These are phyloP conservation scores for Ganaspis brasiliensis DNA, from an alignment of 2,888 invertebrate species.

Conservation along the genomic window DNA sequence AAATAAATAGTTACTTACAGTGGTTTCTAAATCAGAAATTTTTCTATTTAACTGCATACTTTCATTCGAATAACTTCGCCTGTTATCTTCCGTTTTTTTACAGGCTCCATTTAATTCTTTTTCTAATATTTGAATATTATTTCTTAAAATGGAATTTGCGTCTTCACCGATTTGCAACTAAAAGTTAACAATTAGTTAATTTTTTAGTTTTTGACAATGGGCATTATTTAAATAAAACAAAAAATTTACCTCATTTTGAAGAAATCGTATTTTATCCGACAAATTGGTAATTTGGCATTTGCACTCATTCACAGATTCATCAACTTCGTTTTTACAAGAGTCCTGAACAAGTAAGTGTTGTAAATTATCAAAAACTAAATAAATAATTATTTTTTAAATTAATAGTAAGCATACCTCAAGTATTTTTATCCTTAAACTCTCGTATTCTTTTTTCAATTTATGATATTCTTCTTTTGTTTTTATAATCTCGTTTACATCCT, in stretches of 20 bases:
- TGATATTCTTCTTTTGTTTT: constrained; percentile 67
- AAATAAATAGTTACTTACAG: no score
- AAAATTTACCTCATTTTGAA: constrained; percentile 68
- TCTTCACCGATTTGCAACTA: constrained; percentile 70
- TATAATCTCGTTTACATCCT: constrained; percentile 62
- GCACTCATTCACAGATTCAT: constrained; percentile 63
- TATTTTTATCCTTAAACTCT: constrained; percentile 64
- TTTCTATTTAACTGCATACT: constrained; percentile 66
- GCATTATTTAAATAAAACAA: neutral
- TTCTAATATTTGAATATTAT: constrained; percentile 67
- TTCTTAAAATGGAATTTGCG: constrained; percentile 65
- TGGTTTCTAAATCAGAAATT: constrained; percentile 68
- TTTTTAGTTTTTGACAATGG: neutral
- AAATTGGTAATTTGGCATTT: constrained; percentile 63
- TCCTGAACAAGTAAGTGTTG: neutral
- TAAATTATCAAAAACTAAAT: no score
- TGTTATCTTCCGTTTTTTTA: constrained; percentile 65
- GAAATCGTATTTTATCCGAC: constrained; percentile 66
- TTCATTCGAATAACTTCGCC: constrained; percentile 62
- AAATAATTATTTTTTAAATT: no score
- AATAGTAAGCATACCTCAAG: no score
- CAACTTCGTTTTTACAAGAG: constrained; percentile 59
- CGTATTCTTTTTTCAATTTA: constrained; percentile 66
- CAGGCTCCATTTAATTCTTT: constrained; percentile 63
- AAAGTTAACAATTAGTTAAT: constrained; percentile 43